Conservation (phyloP, 2,797 vertebrate species). For the Myioborus melanocephalus region DNA sequence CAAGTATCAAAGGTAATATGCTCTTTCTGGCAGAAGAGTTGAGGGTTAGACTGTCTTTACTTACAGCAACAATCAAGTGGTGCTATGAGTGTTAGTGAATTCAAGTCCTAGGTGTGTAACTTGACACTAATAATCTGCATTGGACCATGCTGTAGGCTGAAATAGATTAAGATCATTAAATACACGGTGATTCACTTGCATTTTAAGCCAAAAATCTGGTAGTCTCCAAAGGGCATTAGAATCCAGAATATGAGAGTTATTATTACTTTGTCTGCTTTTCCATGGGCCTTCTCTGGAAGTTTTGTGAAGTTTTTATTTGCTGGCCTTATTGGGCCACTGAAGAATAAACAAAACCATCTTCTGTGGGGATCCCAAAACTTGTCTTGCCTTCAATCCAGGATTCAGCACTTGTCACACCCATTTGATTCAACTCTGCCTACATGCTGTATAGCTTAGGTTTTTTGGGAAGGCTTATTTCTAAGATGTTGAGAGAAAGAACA, state of each 20-base stretch:
- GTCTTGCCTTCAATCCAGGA: neutral
- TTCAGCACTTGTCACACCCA: neutral
- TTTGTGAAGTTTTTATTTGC: neutral
- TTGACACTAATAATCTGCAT: neutral
- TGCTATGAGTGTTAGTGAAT: neutral
- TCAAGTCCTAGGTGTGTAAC: neutral
- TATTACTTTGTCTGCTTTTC: neutral
- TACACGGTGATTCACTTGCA: neutral
- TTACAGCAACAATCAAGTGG: neutral
- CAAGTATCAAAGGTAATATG: neutral
- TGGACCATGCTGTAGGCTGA: neutral
- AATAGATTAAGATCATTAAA: neutral
- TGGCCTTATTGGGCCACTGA: neutral
- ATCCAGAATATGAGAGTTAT: neutral
- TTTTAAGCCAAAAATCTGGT: conserved; percentile 45
- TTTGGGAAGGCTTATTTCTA: conserved; percentile 8
- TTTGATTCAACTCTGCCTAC: neutral
- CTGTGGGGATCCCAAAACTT: neutral
- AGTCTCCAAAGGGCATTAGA: conserved; percentile 17
- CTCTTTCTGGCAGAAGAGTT: neutral
- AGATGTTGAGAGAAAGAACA: neutral
- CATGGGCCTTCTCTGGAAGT: neutral
- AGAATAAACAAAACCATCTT: neutral
- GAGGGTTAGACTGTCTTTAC: neutral
- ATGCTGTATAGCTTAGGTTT: neutral